Evolutionary conservation across 2,888 invertebrate species (phyloP).

Genomic region (Dolichomitus sp.): DNA sequence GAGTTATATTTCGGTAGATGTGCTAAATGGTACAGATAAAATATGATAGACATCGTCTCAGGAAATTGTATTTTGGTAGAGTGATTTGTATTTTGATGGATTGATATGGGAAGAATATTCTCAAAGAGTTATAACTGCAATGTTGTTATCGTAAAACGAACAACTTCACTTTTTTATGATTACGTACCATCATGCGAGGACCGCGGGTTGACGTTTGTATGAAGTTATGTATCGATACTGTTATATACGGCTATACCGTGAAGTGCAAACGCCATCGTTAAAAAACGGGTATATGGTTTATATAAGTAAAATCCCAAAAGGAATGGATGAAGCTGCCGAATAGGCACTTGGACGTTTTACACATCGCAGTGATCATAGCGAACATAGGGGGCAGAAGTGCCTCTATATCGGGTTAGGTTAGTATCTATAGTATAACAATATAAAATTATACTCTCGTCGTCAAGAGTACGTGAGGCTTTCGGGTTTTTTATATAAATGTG

Average conservation of each 20-base stretch:
- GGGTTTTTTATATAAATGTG: background rate
- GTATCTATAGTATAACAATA: conserved; percentile 8
- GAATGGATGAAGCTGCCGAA: conserved; percentile 12
- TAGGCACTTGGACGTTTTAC: conserved; percentile 24
- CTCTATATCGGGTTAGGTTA: conserved; percentile 6
- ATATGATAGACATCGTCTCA: too few relatives aligned
- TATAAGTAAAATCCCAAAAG: conserved; percentile 7
- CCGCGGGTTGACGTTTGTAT: background rate
- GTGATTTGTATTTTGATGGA: too few relatives aligned
- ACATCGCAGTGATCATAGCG: conserved; percentile 16
- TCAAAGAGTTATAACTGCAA: too few relatives aligned
- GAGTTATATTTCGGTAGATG: too few relatives aligned
- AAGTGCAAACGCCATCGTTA: background rate
- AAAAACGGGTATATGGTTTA: background rate
- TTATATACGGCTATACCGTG: background rate
- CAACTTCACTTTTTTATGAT: conserved; percentile 5
- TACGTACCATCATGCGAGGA: background rate
- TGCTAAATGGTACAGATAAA: too few relatives aligned
- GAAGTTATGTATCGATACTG: background rate
- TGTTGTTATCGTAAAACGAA: background rate
- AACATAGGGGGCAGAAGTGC: background rate
- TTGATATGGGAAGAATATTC: too few relatives aligned
- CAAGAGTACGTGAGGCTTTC: conserved; percentile 1
- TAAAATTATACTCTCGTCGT: conserved; percentile 12
- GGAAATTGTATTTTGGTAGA: too few relatives aligned